A percentile compares a stretch with the other conserved stretches of the same genome.
Conservation (phyloP, 64 coral and sea anemone genomes). For the Montipora foliosa region DNA sequence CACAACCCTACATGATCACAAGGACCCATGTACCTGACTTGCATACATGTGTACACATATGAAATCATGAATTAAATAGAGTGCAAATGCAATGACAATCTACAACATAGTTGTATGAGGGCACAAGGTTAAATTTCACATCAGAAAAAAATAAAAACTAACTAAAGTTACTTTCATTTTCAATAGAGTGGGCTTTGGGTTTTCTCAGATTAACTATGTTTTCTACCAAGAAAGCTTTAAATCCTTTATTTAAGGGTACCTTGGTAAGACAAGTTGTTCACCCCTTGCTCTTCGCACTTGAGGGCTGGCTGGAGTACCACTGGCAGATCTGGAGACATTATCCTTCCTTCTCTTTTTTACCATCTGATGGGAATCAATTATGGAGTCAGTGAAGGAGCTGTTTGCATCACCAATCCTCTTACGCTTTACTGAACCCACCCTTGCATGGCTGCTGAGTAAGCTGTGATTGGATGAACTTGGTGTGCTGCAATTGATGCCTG, state of each 20-base stretch:
- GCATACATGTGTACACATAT: no score
- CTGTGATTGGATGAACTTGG: conserved; percentile 15
- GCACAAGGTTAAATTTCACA: no score
- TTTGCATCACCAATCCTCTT: conserved; percentile 40
- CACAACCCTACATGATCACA: no score
- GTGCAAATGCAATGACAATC: no score
- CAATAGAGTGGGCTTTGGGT: no score
- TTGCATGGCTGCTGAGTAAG: conserved; percentile 26
- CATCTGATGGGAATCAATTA: conserved; percentile 26
- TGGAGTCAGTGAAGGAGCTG: not conserved
- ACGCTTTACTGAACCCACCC: conserved; percentile 76
- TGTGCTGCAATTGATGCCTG: conserved; percentile 3
- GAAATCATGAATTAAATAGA: no score
- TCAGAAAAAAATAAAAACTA: no score
- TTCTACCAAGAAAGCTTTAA: no score
- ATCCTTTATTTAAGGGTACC: not conserved
- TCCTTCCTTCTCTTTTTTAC: conserved; percentile 59
- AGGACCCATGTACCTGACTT: no score
- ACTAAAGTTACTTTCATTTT: no score
- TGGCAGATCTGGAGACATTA: not conserved
- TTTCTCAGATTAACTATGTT: no score
- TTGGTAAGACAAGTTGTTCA: conserved; percentile 76
- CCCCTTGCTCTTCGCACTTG: conserved; percentile 66
- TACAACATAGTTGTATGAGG: no score
- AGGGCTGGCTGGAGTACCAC: conserved; percentile 70